Evolutionary conservation across 2,888 invertebrate genomes (phyloP), one percentile per base, ranked within the genome.

Genomic region (Margaritifera margaritifera): DNA sequence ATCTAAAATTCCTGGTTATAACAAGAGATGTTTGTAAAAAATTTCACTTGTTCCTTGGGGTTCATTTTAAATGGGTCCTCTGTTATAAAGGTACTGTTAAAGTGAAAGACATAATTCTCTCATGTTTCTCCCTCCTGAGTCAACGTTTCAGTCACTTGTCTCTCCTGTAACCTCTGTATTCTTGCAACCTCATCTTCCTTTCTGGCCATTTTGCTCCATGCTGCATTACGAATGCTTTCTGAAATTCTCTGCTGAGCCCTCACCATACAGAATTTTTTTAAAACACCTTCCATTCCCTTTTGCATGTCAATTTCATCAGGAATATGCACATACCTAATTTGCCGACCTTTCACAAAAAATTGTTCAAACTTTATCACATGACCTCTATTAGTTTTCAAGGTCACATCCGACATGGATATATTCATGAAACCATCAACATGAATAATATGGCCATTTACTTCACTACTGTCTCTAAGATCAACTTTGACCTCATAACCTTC

Each of bases 291-390:
- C 73, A 87, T 84, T 0, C 83, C 77, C 42, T 75, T 69, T 59
- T 77, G 74, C 66, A 87, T 85, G 63, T 88, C 77, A 6, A 88
- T 72, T 64, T 86, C 80, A 68, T 88, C 87, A n/a, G 88, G 88
- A 42, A 88, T 84, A 58, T 87, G 86, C 1, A 88, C 88, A 81
- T 81, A 87, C 31, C 88, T 74, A 20, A 88, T 83, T 51, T 83
- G 82, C 52, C 69, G 73, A 25, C 87, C 87, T 68, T 81, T 80
- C 20, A 88, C 81, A 75, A 77, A 87, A 63, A 87, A 86, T 20
- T 70, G 68, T 6, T 75, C 79, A 69, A 80, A 83, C 57, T 71
- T 70, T n/a, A 52, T 67, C 58, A 57, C 60, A 27, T 57, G 60
- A 11, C 80, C 80, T 20, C 54, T 53, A 0, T 50, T 55, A 4